Percentiles rank a stretch among this genome's conserved stretches.
phyloP scores from a whole-genome alignment of 2,888 invertebrate genomes.

The Mystacides longicornis region DNA sequence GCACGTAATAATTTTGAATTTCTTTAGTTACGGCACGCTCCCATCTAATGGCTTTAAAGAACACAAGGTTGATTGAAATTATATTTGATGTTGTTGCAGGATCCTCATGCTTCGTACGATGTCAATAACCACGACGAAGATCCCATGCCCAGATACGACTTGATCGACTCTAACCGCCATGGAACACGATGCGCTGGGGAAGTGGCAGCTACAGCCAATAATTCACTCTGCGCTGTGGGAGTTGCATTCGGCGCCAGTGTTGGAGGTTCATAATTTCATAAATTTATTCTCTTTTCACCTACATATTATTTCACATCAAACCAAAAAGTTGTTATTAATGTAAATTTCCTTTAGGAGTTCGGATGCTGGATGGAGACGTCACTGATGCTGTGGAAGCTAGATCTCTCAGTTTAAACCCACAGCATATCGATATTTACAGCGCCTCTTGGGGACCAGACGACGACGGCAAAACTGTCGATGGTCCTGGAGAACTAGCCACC shows the following conservation, averaged over 20 bases:
- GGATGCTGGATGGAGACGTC: constrained; percentile 97
- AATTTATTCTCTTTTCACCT: not conserved
- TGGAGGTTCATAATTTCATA: constrained; percentile 60
- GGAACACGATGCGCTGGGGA: constrained; percentile 96
- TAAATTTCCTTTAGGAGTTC: constrained; percentile 65
- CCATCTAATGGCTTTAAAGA: too few species aligned
- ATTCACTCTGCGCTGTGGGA: constrained; percentile 92
- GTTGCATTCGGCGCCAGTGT: constrained; percentile 94
- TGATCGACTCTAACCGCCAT: constrained; percentile 92
- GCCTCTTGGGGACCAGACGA: constrained; percentile 99
- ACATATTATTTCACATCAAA: not conserved
- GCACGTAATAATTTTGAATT: too few species aligned
- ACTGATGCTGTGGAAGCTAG: constrained; percentile 98
- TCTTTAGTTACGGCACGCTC: too few species aligned
- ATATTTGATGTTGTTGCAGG: constrained; percentile 50
- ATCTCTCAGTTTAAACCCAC: constrained; percentile 86
- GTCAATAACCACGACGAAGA: constrained; percentile 94
- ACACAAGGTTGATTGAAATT: too few species aligned
- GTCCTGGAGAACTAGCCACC: constrained; percentile 91
- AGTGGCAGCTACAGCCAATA: constrained; percentile 95
- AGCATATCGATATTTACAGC: constrained; percentile 97
- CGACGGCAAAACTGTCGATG: constrained; percentile 96
- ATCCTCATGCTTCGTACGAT: constrained; percentile 92
- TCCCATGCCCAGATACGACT: constrained; percentile 95
- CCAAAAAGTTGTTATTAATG: not conserved